Evolutionary conservation across 2,113 vertebrate species (phyloP), one percentile per base, ranked within the genome.

Genomic region (Pluvialis apricaria): DNA sequence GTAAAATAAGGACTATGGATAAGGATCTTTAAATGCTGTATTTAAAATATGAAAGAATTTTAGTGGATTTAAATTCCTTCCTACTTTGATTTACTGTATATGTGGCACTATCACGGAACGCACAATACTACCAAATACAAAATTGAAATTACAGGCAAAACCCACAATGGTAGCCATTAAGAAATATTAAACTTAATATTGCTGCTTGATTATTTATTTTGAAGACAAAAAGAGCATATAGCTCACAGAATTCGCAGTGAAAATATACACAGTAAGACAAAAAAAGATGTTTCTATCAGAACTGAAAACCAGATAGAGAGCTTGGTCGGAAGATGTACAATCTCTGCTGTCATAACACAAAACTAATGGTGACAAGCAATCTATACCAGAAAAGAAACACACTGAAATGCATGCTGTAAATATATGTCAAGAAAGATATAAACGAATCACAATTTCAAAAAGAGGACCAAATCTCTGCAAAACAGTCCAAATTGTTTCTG

Each of bases 321-420:
- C 49, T 94, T 77, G 86, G 92, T 88, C 81, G 90, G 81, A 84
- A 86, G 62, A 91, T 34, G 20, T 64, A 62, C 95, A 97, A 95
- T 95, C 86, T 94, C 84, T 85, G 86, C 91, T 97, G 96, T 95
- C 94, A 95, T 80, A 92, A 77, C 66, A 92, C 51, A 92, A 91
- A 95, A 82, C 31, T 92, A 92, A 95, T 49, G 84, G 92, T 94
- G 95, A 96, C 95, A 95, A 97, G 84, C 95, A 96, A 96, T 95
- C 94, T 86, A 77, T 64, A 88, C 18, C 55, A 88, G 58, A 64
- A 95, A 80, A 95, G 78, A 82, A 94, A 81, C 49, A 54, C n/a
- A 83, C 81, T 73, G 86, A 91, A 95, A 91, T 62, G 62, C 79
- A 62, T 20, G 62, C 52, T 85, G 78, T 94, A 96, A 95, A 87